Conservation (phyloP, 2,888 invertebrate species). For the Nomada hirtipes region DNA sequence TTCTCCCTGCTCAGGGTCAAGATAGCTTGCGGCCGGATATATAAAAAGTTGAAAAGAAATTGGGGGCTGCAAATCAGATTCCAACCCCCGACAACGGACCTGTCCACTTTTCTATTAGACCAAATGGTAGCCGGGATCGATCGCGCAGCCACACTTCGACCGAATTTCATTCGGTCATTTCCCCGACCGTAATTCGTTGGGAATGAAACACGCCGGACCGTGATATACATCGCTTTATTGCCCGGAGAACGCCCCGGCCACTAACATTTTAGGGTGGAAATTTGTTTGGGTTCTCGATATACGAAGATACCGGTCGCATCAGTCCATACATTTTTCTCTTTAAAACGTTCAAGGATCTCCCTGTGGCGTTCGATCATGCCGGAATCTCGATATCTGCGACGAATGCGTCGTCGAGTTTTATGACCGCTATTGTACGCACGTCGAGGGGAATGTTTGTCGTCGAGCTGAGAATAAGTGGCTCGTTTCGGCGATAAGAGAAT, state of each 20-base stretch:
- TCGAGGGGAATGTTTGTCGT: constrained; percentile 10
- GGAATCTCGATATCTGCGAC: not conserved
- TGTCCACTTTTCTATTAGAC: not conserved
- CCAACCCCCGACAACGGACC: not conserved
- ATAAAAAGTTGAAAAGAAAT: constrained; percentile 11
- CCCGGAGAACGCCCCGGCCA: not conserved
- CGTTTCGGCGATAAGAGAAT: constrained; percentile 44
- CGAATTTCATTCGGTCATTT: constrained; percentile 25
- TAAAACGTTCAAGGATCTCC: no score
- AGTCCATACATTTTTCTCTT: not conserved
- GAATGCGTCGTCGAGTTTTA: constrained; percentile 1
- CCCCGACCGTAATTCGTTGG: not conserved
- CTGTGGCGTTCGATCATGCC: not conserved
- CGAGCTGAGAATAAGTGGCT: constrained; percentile 28
- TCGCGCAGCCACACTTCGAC: constrained; percentile 19
- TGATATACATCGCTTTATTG: constrained; percentile 28
- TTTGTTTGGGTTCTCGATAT: not conserved
- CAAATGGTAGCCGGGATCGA: constrained; percentile 17
- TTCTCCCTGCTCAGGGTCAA: not conserved
- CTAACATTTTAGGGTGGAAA: not conserved
- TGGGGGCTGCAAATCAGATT: constrained; percentile 7
- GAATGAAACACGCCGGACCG: constrained; percentile 6
- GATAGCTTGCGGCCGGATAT: not conserved
- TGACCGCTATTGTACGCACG: constrained; percentile 18
- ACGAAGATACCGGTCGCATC: not conserved